Percentiles rank a stretch among this genome's conserved stretches.
Conservation (phyloP, 2,797 vertebrate genomes). For the Mus spretus region DNA sequence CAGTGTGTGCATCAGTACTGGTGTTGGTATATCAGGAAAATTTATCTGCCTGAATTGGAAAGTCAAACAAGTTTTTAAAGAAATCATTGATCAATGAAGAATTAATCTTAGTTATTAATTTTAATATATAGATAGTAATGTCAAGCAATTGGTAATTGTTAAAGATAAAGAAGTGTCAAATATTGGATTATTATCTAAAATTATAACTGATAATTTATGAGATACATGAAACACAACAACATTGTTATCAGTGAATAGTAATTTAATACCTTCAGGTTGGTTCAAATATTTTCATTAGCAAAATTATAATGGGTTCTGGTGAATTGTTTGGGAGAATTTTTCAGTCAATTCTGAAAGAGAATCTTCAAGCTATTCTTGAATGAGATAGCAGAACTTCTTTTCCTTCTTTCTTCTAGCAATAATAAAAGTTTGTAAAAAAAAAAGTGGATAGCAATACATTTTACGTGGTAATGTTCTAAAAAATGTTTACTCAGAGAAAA, state of each 20-base stretch:
- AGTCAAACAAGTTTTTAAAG: background rate
- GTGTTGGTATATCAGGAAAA: background rate
- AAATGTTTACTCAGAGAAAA: slow-evolving; percentile 28
- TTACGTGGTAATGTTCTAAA: background rate
- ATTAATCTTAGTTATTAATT: slow-evolving; percentile 26
- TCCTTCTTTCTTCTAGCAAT: background rate
- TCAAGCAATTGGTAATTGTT: background rate
- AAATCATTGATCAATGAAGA: slow-evolving; percentile 37
- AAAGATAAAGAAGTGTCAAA: background rate
- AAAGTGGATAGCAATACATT: background rate
- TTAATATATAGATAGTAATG: background rate
- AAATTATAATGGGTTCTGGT: background rate
- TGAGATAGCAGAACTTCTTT: background rate
- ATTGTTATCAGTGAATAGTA: background rate
- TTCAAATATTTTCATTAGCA: background rate
- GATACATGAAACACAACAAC: slow-evolving; percentile 9
- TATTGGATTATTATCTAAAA: background rate
- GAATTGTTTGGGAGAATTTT: background rate
- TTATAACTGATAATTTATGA: background rate
- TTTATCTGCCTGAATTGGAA: background rate
- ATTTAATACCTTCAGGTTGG: background rate
- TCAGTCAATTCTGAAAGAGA: background rate
- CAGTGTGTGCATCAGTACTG: background rate
- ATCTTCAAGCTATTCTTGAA: background rate
- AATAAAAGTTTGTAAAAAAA: slow-evolving; percentile 29